These are phyloP conservation scores for Littorina saxatilis DNA, from an alignment of 1,140 invertebrate genomes.

Conservation along the genomic window DNA sequence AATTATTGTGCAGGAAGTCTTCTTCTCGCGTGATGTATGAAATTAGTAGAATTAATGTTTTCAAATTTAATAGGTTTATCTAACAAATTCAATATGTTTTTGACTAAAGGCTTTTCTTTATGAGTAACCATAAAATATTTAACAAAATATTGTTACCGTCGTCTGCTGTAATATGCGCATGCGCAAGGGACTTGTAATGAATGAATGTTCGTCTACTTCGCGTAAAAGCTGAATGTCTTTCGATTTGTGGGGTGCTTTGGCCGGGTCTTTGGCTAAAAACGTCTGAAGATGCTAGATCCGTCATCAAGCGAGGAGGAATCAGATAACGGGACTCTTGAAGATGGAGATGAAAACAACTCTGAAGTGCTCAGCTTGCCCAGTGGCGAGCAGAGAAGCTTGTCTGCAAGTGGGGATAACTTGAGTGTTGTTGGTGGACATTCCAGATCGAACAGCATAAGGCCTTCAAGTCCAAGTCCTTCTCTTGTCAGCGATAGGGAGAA, in stretches of 20 bases:
- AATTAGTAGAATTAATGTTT: slow-evolving; percentile 24
- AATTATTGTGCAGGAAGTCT: slow-evolving; percentile 43
- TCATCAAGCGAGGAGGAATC: slow-evolving; percentile 78
- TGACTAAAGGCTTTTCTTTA: no score
- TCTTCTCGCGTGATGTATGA: slow-evolving; percentile 33
- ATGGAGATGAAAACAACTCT: slow-evolving; percentile 73
- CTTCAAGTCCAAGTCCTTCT: slow-evolving; percentile 89
- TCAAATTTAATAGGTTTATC: slow-evolving; percentile 9
- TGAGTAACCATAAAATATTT: no score
- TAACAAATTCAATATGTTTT: not conserved
- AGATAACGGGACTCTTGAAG: slow-evolving; percentile 72
- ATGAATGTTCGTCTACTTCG: not conserved
- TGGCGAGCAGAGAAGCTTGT: slow-evolving; percentile 73
- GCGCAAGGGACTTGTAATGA: slow-evolving; percentile 45
- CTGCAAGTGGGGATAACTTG: slow-evolving; percentile 76
- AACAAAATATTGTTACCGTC: slow-evolving; percentile 43
- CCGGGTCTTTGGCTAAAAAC: not conserved
- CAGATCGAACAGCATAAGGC: slow-evolving; percentile 81
- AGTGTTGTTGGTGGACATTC: slow-evolving; percentile 74
- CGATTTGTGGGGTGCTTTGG: slow-evolving; percentile 1
- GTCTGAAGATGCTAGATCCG: slow-evolving; percentile 76
- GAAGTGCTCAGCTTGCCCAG: slow-evolving; percentile 74
- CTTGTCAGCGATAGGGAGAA: slow-evolving; percentile 84
- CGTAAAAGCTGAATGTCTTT: slow-evolving; percentile 13
- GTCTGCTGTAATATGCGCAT: slow-evolving; percentile 55